phyloP scores from a whole-genome alignment of 35 echinoderm and acorn worm genomes.

The Heliocidaris tuberculata region DNA sequence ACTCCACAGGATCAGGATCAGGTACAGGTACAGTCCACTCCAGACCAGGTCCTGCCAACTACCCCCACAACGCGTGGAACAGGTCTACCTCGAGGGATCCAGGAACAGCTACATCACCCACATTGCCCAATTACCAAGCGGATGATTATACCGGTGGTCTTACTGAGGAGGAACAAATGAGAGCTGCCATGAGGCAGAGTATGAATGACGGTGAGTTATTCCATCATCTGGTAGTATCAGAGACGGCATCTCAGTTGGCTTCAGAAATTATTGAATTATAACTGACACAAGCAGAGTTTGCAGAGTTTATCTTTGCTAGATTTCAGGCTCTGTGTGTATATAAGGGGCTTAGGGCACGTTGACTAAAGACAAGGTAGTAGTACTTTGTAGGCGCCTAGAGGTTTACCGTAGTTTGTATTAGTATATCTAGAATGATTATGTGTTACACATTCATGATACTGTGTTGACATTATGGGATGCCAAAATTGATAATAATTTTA shows the following conservation, averaged over 20 bases:
- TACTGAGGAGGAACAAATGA: slow-evolving; percentile 84
- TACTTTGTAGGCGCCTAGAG: too few species aligned
- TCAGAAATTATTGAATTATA: too few species aligned
- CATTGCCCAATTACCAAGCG: slow-evolving; percentile 37
- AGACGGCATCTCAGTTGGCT: neutral
- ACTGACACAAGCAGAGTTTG: too few species aligned
- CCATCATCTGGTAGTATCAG: neutral
- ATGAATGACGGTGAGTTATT: slow-evolving; percentile 51
- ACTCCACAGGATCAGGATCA: neutral
- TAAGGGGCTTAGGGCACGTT: neutral
- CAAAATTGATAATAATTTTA: too few species aligned
- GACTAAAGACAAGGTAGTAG: too few species aligned
- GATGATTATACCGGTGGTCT: slow-evolving; percentile 64
- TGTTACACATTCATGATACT: too few species aligned
- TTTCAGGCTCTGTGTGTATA: neutral
- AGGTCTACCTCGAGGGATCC: neutral
- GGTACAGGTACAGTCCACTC: neutral
- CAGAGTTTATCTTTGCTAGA: neutral
- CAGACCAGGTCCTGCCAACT: neutral
- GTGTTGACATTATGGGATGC: too few species aligned
- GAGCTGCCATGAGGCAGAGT: slow-evolving; percentile 74
- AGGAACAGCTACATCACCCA: slow-evolving; percentile 7
- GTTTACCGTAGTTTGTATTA: too few species aligned
- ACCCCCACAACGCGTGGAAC: neutral
- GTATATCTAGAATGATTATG: too few species aligned